Conservation (phyloP, 2,113 vertebrate genomes). For the Alaudala cheleensis region DNA sequence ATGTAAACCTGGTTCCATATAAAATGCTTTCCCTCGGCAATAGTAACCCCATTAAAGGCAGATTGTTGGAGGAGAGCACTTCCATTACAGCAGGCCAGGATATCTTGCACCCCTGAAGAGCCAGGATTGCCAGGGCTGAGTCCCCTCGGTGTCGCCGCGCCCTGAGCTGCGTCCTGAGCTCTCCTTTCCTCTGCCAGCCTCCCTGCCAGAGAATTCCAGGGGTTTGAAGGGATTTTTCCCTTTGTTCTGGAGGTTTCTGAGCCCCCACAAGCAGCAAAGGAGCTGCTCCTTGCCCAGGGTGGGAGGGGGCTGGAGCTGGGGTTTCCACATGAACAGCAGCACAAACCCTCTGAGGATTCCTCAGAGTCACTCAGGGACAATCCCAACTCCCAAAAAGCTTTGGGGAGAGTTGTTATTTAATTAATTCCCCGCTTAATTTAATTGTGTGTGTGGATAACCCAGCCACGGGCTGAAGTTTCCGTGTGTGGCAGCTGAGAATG, state of each 20-base stretch:
- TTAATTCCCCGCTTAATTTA: not conserved
- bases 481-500: not conserved
- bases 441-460: accelerated
- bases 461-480: accelerated
- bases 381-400: not conserved
- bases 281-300: not conserved
- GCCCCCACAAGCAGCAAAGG: not conserved
- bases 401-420: not conserved
- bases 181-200: not conserved
- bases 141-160: not conserved
- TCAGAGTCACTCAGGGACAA: not conserved
- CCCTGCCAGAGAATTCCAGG: not conserved
- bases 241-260: not conserved
- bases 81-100: conserved; percentile 27
- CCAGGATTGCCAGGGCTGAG: conserved; percentile 10
- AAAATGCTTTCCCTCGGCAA: conserved; percentile 80
- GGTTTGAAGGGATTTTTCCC: not conserved
- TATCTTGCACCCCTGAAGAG: conserved; percentile 47
- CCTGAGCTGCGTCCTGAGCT: not conserved
- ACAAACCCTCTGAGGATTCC: not conserved
- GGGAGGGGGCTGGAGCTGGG: not conserved
- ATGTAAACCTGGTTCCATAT: conserved; percentile 82
- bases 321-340: not conserved
- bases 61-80: conserved; percentile 69
- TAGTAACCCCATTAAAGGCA: conserved; percentile 79